Conservation (phyloP, 2,888 invertebrate species). For the Tetrapedia diversipes region DNA sequence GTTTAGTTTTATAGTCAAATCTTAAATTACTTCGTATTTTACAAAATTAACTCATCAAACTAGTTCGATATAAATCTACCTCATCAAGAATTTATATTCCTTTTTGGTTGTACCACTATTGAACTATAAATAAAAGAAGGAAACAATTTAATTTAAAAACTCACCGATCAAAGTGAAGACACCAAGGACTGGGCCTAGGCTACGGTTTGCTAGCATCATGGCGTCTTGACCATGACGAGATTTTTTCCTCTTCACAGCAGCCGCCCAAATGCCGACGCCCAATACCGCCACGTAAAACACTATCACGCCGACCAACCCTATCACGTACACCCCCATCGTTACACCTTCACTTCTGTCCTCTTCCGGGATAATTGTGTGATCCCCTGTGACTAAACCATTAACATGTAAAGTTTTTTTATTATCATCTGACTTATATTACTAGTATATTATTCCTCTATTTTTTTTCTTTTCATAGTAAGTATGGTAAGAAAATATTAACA, state of each 20-base stretch:
- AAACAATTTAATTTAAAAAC: conserved; percentile 34
- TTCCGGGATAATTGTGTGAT: conserved; percentile 37
- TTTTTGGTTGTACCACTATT: background rate
- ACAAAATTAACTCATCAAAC: background rate
- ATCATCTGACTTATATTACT: no score
- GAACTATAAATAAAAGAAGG: background rate
- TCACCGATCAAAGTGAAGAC: conserved; percentile 89
- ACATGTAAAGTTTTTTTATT: no score
- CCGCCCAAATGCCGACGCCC: conserved; percentile 86
- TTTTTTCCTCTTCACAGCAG: conserved; percentile 77
- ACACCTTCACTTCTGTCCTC: conserved; percentile 41
- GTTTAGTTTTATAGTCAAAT: background rate
- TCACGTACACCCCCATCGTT: conserved; percentile 83
- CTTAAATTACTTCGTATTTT: background rate
- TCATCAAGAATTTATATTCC: background rate
- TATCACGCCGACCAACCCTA: conserved; percentile 87
- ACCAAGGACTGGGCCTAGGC: conserved; percentile 87
- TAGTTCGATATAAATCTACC: background rate
- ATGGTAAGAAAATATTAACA: no score
- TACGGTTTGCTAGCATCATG: conserved; percentile 88
- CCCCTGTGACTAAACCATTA: conserved; percentile 53
- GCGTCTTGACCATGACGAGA: conserved; percentile 86
- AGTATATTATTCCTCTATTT: no score
- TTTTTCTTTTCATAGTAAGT: no score
- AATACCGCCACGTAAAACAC: conserved; percentile 88